Conservation (phyloP, 1,140 invertebrate species). For the Agrypnia vestita region DNA sequence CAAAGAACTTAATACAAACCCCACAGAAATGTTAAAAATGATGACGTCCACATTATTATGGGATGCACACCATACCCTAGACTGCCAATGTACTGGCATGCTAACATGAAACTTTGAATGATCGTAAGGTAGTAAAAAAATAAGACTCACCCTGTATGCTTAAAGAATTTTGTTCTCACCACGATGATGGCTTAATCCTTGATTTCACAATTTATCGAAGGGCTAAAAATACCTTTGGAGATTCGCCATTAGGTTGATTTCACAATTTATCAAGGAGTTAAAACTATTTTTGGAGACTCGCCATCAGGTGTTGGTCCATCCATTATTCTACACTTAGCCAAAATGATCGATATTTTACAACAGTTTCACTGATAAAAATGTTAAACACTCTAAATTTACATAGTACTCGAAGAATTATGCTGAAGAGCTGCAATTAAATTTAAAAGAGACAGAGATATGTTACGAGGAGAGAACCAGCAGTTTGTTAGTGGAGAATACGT, state of each 20-base stretch:
- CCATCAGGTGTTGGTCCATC: slow-evolving; percentile 57
- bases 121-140: slow-evolving; percentile 50
- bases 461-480: too few relatives aligned
- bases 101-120: slow-evolving; percentile 47
- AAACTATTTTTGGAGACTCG: too few relatives aligned
- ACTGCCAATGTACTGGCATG: slow-evolving; percentile 59
- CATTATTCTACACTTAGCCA: slow-evolving; percentile 58
- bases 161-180: slow-evolving; percentile 62
- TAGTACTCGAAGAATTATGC: slow-evolving; percentile 20
- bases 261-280: too few relatives aligned
- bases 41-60: slow-evolving; percentile 53
- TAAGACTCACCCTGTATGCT: slow-evolving; percentile 37
- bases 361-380: slow-evolving; percentile 56
- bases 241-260: too few relatives aligned
- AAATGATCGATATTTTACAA: slow-evolving; percentile 60
- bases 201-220: slow-evolving; percentile 63
- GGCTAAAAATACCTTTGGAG: slow-evolving; percentile 36
- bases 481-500: too few relatives aligned
- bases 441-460: too few relatives aligned
- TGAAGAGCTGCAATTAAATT: too few relatives aligned
- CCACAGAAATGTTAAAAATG: slow-evolving; percentile 46
- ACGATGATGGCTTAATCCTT: slow-evolving; percentile 61
- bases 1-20: slow-evolving; percentile 37
- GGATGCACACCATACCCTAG: slow-evolving; percentile 58
- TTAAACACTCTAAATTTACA: slow-evolving; percentile 23